Base-by-base conservation (phyloP, 2,113 vertebrate species). In the Pelecanus crispus region DNA sequence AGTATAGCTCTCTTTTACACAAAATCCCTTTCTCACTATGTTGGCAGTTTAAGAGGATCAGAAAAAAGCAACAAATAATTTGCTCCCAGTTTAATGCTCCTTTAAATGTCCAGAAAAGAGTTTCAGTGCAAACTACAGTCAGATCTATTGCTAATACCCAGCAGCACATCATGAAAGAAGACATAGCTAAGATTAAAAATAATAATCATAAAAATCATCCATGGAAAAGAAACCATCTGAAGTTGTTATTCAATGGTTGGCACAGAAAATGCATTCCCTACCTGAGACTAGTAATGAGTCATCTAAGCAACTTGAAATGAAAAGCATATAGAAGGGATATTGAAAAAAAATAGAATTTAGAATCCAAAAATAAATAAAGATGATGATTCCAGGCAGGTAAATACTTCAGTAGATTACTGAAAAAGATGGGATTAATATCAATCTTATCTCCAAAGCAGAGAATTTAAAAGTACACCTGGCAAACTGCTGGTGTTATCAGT, bases 121-220 rank as follows among this genome's bases (percentile, higher is more conserved):
- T 71, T 89, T 45, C 81, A 70, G 40, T 75, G 62, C 49, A 95
- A 96, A 72, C 53, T 49, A 10, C 25, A 91, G 62, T 14, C 65
- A 94, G 92, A 96, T 90, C 83, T 91, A 96, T 87, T 94, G 86
- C 88, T 86, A 22, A 17, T 58, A 86, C 38, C 68, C 61, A 53
- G 52, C 17, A 84, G 75, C 83, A 72, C 19, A 79, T 91, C 61
- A 65, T 4, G 52, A 72, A 81, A 87, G 36, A 72, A 91, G 92
- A 79, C 86, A 91, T 3, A 70, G 52, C 47, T 65, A 85, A 96
- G 94, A 97, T 89, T 94, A 92, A 96, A 95, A 94, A 91, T 84
- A 94, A 94, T 87, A 88, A 92, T 94, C 40, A 86, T 68, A 87
- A 94, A 90, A 96, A 92, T 82, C 61, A 38, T 28, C 91, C 63